Percentiles rank a stretch among this genome's conserved stretches.
These are phyloP conservation scores for Pentamera pediparva DNA, from an alignment of 53 echinoderm and acorn worm genomes.

Conservation along the genomic window DNA sequence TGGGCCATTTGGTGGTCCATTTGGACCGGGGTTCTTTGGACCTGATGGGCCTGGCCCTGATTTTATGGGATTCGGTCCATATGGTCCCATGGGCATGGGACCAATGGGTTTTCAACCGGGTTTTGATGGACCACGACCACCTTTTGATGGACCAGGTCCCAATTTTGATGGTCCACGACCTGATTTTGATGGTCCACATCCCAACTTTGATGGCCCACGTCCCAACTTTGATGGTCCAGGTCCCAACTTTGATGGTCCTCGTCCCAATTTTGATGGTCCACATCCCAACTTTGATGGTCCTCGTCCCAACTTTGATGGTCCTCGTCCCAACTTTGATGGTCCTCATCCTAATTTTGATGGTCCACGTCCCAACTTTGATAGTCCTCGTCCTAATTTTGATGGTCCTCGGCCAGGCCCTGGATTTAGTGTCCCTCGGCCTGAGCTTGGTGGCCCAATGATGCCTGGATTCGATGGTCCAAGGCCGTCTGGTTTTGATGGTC, in stretches of 20 bases:
- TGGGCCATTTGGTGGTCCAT: conserved; percentile 20
- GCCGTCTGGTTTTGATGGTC: conserved; percentile 13
- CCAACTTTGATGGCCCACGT: conserved; percentile 22
- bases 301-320: conserved; percentile 34
- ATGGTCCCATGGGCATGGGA: too few relatives aligned
- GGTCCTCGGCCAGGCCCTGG: conserved; percentile 29
- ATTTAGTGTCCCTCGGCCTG: conserved; percentile 18
- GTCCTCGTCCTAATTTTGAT: not conserved
- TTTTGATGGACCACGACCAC: conserved; percentile 17
- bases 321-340: not conserved
- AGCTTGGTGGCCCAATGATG: too few relatives aligned
- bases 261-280: conserved; percentile 23
- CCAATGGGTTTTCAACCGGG: conserved; percentile 9
- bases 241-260: conserved; percentile 23
- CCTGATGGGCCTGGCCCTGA: conserved; percentile 11
- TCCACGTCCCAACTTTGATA: conserved; percentile 5
- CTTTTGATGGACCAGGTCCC: conserved; percentile 26
- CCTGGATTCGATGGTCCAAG: conserved; percentile 23
- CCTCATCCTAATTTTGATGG: conserved; percentile 11
- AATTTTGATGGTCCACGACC: not conserved
- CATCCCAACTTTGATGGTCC: conserved; percentile 7
- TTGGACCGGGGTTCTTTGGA: not conserved
- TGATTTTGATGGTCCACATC: conserved; percentile 6
- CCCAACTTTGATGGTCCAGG: conserved; percentile 25
- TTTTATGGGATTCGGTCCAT: too few relatives aligned